Evolutionary conservation across 2,888 invertebrate genomes (phyloP), one percentile per base, ranked within the genome.

Genomic region (Acheta domesticus): DNA sequence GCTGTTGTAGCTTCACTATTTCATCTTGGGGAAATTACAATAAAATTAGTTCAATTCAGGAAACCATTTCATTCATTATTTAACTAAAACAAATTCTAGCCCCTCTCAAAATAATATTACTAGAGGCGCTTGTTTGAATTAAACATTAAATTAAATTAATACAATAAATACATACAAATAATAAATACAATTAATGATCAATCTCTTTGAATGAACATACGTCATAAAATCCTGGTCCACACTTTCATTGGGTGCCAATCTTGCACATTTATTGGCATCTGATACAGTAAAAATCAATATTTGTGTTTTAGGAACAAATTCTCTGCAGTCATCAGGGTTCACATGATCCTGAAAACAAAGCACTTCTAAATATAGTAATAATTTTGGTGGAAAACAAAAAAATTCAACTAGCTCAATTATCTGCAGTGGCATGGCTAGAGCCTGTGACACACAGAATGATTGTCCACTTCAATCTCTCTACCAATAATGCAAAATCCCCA

Each of bases 201-300:
- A 62, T 62, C 8, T 62, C 62, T 62, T n/a, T n/a, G 12, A 62
- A 62, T 62, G n/a, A 81, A 84, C 85, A 86, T 83, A 88, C 87
- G 86, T 87, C 84, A 89, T 86, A 80, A 89, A 84, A 81, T 90
- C 91, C 83, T 90, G 88, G 87, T 94, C 94, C 79, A 96, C 91
- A 49, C 90, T 88, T 82, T 91, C 90, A 75, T 88, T 89, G n/a
- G 89, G 88, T 82, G 90, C 89, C 81, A 93, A 89, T 81, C 87
- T 87, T 82, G 91, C 88, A 85, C 93, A 93, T 19, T 90, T 87
- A 48, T 87, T 86, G 77, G 93, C 86, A 82, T 90, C 90, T 2
- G 91, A 89, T 78, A 89, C 85, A 11, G 90, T 91, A 74, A 96
- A 86, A 2, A 89, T 88, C 77, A 93, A 87, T 82, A 97, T 93